Conservation (phyloP, 2,888 invertebrate species). For the Eristalis arbustorum region DNA sequence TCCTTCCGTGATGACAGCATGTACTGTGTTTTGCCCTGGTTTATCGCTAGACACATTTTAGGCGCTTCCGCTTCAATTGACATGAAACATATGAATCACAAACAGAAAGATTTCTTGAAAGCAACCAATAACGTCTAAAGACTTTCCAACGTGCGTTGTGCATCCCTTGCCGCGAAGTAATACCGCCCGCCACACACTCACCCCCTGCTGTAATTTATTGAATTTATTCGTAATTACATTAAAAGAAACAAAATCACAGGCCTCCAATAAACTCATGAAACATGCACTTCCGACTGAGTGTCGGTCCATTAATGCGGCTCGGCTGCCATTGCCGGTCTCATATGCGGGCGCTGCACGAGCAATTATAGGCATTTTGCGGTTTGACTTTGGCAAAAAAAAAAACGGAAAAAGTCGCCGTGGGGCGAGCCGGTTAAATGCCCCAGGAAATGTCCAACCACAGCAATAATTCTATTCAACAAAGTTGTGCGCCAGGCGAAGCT, state of each 20-base stretch:
- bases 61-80: too few relatives aligned
- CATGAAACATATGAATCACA: too few relatives aligned
- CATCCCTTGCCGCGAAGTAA: neutral
- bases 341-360: neutral
- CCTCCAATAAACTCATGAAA: constrained; percentile 1
- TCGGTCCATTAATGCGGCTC: constrained; percentile 15
- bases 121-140: too few relatives aligned
- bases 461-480: constrained; percentile 47
- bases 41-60: too few relatives aligned
- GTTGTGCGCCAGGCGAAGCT: constrained; percentile 14
- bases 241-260: neutral
- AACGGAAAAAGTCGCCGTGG: neutral
- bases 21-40: too few relatives aligned
- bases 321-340: neutral
- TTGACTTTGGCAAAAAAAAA: neutral
- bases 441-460: constrained; percentile 19
- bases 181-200: neutral
- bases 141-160: too few relatives aligned
- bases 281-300: constrained; percentile 17
- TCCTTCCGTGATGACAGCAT: too few relatives aligned
- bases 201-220: neutral
- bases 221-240: neutral
- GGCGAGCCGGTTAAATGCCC: neutral
- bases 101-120: too few relatives aligned
- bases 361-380: constrained; percentile 30